Conservation (phyloP, 2,888 invertebrate genomes). For the Griposia aprilina region DNA sequence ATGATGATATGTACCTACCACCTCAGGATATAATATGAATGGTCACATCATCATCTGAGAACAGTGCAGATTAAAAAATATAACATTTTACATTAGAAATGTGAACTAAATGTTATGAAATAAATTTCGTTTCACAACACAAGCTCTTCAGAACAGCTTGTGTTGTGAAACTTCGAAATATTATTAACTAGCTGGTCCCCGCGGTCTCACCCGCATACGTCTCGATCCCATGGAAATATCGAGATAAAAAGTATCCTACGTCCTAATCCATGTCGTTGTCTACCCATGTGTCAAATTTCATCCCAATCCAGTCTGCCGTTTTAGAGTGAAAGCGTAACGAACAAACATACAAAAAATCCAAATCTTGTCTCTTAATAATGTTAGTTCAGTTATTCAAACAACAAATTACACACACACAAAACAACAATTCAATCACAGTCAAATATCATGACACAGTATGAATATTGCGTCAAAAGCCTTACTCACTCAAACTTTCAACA, state of each 20-base stretch:
- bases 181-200: no score
- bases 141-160: background rate
- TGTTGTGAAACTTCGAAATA: no score
- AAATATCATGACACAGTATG: constrained; percentile 18
- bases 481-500: constrained; percentile 39
- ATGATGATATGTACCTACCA: background rate
- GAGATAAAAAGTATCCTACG: no score
- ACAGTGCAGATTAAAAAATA: background rate
- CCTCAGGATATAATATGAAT: background rate
- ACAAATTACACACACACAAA: background rate
- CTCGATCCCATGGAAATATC: no score
- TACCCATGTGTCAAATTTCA: no score
- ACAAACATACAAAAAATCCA: no score
- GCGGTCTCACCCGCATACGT: no score
- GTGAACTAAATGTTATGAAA: background rate
- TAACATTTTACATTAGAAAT: background rate
- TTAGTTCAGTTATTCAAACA: background rate
- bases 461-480: constrained; percentile 38
- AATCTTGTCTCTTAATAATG: no score
- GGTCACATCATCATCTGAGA: background rate
- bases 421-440: background rate
- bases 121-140: background rate
- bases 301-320: no score
- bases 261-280: no score
- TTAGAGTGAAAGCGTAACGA: no score